Conservation (phyloP, 2,113 vertebrate species). For the Takifugu flavidus region DNA sequence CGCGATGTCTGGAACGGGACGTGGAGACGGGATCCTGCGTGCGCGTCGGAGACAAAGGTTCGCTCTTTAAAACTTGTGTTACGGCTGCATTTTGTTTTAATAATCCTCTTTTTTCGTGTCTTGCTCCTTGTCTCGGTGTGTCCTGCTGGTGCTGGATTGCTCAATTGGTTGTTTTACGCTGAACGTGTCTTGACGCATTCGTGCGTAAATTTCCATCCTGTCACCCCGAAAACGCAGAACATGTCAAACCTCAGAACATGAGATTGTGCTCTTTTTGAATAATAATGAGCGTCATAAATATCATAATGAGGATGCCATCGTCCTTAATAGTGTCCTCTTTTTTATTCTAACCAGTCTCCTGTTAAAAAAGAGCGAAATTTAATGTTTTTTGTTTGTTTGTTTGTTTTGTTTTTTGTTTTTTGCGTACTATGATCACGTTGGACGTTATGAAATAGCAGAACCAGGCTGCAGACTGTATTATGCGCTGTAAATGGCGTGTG, state of each 20-base stretch:
- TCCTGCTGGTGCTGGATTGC: neutral
- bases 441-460: neutral
- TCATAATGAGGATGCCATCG: too few species aligned
- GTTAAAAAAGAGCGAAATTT: neutral
- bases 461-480: constrained; percentile 11
- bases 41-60: constrained; percentile 52
- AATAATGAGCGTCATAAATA: too few species aligned
- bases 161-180: too few species aligned
- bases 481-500: constrained; percentile 9
- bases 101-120: neutral
- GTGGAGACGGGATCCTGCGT: constrained; percentile 22
- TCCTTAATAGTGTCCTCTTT: too few species aligned
- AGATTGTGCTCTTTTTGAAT: too few species aligned
- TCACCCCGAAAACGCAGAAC: too few species aligned
- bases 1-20: constrained; percentile 40
- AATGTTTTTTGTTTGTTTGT: neutral
- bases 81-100: too few species aligned
- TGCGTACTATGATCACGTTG: neutral
- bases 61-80: constrained; percentile 9
- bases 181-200: too few species aligned
- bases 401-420: neutral
- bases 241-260: too few species aligned
- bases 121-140: neutral
- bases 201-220: too few species aligned
- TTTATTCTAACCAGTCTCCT: neutral